These are phyloP conservation scores for Xestobium rufovillosum DNA, from an alignment of 2,888 invertebrate genomes.

Conservation along the genomic window DNA sequence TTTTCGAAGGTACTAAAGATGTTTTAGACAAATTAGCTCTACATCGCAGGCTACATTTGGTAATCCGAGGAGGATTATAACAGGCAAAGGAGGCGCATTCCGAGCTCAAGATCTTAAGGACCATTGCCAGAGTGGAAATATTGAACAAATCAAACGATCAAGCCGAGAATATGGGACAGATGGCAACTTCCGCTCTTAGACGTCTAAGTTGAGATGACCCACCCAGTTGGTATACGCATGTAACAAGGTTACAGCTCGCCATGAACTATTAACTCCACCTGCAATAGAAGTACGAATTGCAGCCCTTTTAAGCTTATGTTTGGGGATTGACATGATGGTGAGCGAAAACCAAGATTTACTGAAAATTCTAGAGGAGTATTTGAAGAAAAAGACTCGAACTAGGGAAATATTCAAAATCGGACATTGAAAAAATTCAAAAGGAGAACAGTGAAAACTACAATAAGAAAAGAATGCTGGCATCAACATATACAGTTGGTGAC, in stretches of 20 bases:
- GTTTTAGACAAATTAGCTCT: too few relatives aligned
- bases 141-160: conserved; percentile 36
- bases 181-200: conserved; percentile 25
- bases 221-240: too few relatives aligned
- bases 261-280: too few relatives aligned
- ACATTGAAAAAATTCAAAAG: conserved; percentile 20
- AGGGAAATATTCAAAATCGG: conserved; percentile 15
- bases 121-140: conserved; percentile 31
- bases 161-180: conserved; percentile 30
- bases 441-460: conserved; percentile 19
- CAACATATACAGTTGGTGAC: conserved; percentile 22
- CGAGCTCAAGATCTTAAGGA: conserved; percentile 30
- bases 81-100: conserved; percentile 36
- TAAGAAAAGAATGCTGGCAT: conserved; percentile 14
- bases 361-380: conserved; percentile 19
- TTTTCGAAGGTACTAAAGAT: too few relatives aligned
- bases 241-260: too few relatives aligned
- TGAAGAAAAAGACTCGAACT: conserved; percentile 16
- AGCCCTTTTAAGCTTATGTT: conserved; percentile 24
- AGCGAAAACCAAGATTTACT: conserved; percentile 22
- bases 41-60: too few relatives aligned
- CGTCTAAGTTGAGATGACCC: too few relatives aligned
- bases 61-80: too few relatives aligned
- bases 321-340: conserved; percentile 23
- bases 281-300: conserved; percentile 20